A percentile compares a stretch with the other conserved stretches of the same genome.
These are phyloP conservation scores for Oryctes rhinoceros DNA, from an alignment of 1,140 invertebrate genomes.

Conservation along the genomic window DNA sequence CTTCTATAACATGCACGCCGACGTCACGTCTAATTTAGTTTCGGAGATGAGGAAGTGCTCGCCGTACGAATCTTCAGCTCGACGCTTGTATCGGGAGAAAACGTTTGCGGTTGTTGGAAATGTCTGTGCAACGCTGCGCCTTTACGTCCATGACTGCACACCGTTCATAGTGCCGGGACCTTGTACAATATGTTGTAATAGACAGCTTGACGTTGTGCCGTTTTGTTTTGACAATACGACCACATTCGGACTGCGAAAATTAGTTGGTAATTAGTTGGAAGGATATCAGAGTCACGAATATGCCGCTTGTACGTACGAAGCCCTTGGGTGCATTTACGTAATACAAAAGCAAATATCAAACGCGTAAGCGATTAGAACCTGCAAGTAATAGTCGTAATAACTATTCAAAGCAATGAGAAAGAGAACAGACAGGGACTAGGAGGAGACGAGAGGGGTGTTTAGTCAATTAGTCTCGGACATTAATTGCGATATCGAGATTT, in stretches of 20 bases:
- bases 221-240: background rate
- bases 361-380: no score
- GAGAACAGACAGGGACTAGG: no score
- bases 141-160: background rate
- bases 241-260: background rate
- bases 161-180: background rate
- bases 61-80: conserved; percentile 1
- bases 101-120: background rate
- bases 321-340: no score
- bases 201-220: background rate
- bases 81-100: conserved; percentile 1
- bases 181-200: background rate
- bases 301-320: no score
- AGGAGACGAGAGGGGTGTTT: no score
- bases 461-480: no score
- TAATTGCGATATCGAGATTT: no score
- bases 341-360: no score
- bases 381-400: no score
- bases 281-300: no score
- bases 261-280: background rate
- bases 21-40: background rate
- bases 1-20: background rate
- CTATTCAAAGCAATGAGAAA: no score
- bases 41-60: background rate
- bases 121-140: background rate